Evolutionary conservation across 2,113 vertebrate species (phyloP).

Genomic region (Calidris pugnax): DNA sequence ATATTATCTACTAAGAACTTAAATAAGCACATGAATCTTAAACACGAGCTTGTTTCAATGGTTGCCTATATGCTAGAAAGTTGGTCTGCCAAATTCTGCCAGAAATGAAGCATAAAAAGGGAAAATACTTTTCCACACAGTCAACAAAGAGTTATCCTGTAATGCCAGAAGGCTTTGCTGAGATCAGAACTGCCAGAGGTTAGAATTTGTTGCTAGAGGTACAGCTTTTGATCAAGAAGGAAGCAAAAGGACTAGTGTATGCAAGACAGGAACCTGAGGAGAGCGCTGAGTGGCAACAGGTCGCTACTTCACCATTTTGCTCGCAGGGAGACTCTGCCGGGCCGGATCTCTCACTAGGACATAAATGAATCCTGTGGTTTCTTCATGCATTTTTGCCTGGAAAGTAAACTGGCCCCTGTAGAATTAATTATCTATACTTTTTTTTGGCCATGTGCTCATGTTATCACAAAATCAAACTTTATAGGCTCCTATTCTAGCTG

Average conservation of each 20-base stretch:
- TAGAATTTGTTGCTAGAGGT: not conserved
- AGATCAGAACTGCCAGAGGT: not conserved
- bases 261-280: not conserved
- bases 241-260: not conserved
- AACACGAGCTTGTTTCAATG: not conserved
- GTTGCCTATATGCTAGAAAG: not conserved
- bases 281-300: not conserved
- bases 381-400: not conserved
- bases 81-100: not conserved
- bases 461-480: conserved; percentile 3
- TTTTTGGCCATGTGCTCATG: not conserved
- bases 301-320: not conserved
- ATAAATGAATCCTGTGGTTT: not conserved
- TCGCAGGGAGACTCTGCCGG: not conserved
- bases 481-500: not conserved
- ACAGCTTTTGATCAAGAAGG: conserved; percentile 2
- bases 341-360: not conserved
- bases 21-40: not conserved
- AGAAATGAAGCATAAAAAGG: not conserved
- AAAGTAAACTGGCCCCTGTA: not conserved
- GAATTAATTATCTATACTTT: conserved; percentile 2
- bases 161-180: not conserved
- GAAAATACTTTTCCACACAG: not conserved
- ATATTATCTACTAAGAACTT: not conserved
- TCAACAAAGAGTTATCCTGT: not conserved